Base-by-base conservation (phyloP, 1,140 invertebrate genomes). In the Drosophila orena region DNA sequence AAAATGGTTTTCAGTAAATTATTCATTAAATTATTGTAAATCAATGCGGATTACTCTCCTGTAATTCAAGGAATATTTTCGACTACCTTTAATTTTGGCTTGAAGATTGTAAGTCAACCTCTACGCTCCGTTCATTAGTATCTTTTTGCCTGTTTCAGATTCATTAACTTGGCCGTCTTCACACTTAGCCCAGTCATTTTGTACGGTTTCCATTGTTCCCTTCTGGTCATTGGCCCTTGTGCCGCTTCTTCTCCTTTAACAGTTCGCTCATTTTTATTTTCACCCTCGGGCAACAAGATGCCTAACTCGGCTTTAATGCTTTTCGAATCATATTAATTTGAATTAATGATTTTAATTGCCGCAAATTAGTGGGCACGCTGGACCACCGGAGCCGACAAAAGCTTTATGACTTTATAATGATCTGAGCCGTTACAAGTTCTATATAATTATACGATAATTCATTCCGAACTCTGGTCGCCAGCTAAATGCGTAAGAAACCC, bases 321-420 rank as follows among this genome's bases (percentile, higher is more conserved):
- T 81, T 81, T 79, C 60, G 65, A 83, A 86, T 86, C 75, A 86
- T 88, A 86, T 88, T 86, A 88, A 88, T 86, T 88, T 88, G 70
- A 88, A 86, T 86, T 86, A 86, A 86, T 86, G 81, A 88, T 78
- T 86, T 86, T 86, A 86, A 86, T 86, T 86, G 81, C 83, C 46
- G 62, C 78, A 81, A 86, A 86, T 86, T 86, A 86, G 81, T 76
- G 62, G 59, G 37, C 40, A 11, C 30, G 22, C 24, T 35, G 58
- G 47, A 72, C 78, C 78, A 68, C 78, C 77, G 58, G 59, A 55
- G 83, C 81, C 73, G 83, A 56, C 69, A 47, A 75, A 79, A 70
- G 66, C 52, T 40, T 71, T 85, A 88, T 81, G 54, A 60, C 73
- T 58, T 69, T 74, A 66, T 61, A 84, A 84, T 78, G 78, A 81